Evolutionary conservation across 2,888 invertebrate species (phyloP), one percentile per base, ranked within the genome.

Genomic region (Coelopa pilipes): DNA sequence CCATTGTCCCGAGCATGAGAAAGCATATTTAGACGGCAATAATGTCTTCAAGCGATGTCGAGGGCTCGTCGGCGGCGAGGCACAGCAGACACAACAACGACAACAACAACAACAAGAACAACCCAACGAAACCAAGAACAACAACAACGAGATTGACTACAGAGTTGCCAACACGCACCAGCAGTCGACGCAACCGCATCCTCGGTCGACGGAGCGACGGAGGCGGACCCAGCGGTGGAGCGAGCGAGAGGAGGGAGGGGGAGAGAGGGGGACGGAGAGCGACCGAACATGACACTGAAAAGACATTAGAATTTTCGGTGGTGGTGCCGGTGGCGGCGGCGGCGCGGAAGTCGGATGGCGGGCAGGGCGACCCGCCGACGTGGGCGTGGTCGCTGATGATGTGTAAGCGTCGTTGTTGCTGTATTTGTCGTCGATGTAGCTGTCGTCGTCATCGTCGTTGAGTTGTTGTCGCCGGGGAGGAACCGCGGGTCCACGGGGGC

Each of bases 351-450:
- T 47, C 59, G 53, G 68, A 7, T 17, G 34, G 34, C 34, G 34
- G 2, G 34, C 34, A n/a, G 34, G 7, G 34, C 2, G 34, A 34
- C 34, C 34, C 34, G 34, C 34, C 7, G n/a, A n/a, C n/a, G 34
- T 34, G 34, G 34, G 34, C 34, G 34, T 34, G 34, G 34, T 34
- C 34, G 34, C 7, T 34, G 34, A 34, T 34, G 34, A 34, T 34
- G 34, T 34, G 34, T 34, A 34, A 34, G 34, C 7, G 34, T 34
- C 7, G 34, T 34, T 34, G 34, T 34, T 34, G 7, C 7, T 34
- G 34, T 2, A 34, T 70, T 70, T 66, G 50, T 57, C 66, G 70
- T 70, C 72, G 21, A n/a, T n/a, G n/a, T n/a, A n/a, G 17, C 59
- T 34, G 34, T 34, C 34, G 34, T 34, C 34, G 34, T 34, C 7